Base-by-base conservation (phyloP, 2,113 vertebrate species). In the Trachemys scripta region DNA sequence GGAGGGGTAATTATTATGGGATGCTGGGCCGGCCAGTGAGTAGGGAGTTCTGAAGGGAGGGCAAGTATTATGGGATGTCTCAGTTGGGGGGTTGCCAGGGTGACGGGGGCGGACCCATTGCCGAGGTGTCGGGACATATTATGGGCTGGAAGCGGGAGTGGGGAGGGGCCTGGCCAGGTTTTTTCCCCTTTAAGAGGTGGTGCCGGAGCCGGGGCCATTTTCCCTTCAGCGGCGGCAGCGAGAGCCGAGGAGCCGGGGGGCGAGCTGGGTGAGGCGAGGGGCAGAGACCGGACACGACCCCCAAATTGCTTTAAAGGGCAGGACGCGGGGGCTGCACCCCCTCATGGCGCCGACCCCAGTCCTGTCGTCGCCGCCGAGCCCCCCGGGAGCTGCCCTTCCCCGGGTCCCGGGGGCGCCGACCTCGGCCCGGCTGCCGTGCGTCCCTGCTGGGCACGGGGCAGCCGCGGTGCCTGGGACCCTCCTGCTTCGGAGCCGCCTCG, bases 141-240 rank as follows among this genome's bases (percentile, higher is more conserved):
- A 98, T 98, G 98, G 98, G 98, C 97, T 98, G 98, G 98, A 96
- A 97, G 95, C 93, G 98, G 98, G 97, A 87, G 88, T 16, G 97
- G 98, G 98, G 98, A 95, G 97, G 97, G 97, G 97, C 97, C 82
- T 97, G 94, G 94, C 96, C 88, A 85, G 94, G 96, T 96, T 97
- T 97, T 97, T 98, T 97, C 96, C 94, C 97, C 97, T 98, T 98
- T 98, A 98, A 98, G 98, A 98, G 97, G 98, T 96, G 97, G 98
- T 95, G 98, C 97, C 90, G 98, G 97, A 97, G 97, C 82, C 81
- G 98, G 97, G 98, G 98, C 98, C 98, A 98, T 98, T 98, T 98
- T 98, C 98, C 98, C 98, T 98, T 98, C 97, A 98, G 98, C 97
- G 97, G 98, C 97, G 90, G 96, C 95, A 90, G 96, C 75, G 69